Base-by-base conservation (phyloP, 2,797 vertebrate species). In the Lagocephalus sceleratus region DNA sequence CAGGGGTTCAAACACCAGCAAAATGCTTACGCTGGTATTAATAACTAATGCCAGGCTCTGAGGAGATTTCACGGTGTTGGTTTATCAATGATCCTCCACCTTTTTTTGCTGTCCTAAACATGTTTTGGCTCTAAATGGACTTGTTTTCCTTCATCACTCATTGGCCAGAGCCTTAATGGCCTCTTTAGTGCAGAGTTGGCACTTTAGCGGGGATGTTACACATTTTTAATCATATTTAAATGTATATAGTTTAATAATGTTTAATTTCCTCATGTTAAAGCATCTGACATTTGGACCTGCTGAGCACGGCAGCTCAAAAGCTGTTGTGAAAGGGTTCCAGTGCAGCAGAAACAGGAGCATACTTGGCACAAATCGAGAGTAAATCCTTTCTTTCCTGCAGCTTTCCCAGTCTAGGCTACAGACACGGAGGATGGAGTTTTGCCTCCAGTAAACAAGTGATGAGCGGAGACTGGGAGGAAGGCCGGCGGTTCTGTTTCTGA, bases 341-440 rank as follows among this genome's bases (percentile, higher is more conserved):
- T 14, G 32, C 32, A 14, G 32, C 76, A 78, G 76, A 76, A 78
- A 79, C 73, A 57, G 62, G 74, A 85, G 79, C 71, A 80, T 67
- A 82, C 63, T 85, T 84, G 80, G 78, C 80, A 76, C 69, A 76
- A 76, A 83, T 60, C 5, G 40, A 68, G 67, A 69, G 57, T 51
- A 82, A 84, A 84, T 82, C 73, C 75, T 63, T 77, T 82, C 53
- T 62, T 68, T 57, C 71, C 64, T 70, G 64, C 46, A 61, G 59
- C 75, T 68, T 71, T 54, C 62, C 49, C 45, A 57, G 56, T 78
- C 69, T 59, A 53, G 15, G 49, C 73, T 73, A 75, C 67, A 74
- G 55, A 76, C 63, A 44, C 56, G 35, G 20, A 54, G 57, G 72
- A 68, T 62, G 57, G 26, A 63, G 71, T 71, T 63, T 42, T 64